phyloP scores from a whole-genome alignment of 2,888 invertebrate species.

The Drosophila gaucha region DNA sequence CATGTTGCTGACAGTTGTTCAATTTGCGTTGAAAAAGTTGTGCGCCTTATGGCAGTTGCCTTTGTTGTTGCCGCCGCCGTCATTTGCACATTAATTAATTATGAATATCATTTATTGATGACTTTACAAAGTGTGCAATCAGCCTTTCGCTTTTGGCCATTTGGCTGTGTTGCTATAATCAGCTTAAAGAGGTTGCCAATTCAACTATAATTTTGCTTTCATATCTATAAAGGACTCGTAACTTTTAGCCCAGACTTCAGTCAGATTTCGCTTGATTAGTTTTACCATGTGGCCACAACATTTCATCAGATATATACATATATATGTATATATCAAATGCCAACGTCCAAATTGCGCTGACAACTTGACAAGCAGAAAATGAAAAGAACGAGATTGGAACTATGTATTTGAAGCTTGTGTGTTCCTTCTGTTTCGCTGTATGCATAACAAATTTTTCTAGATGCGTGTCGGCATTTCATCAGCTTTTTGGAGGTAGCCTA shows the following conservation, averaged over 20 bases:
- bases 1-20: constrained; percentile 76
- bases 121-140: constrained; percentile 56
- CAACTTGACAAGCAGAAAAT: constrained; percentile 40
- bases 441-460: constrained; percentile 65
- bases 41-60: constrained; percentile 31
- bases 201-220: no score
- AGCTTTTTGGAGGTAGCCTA: constrained; percentile 43
- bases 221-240: no score
- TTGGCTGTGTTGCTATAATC: background rate
- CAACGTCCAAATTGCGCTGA: constrained; percentile 45
- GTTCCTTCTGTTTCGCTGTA: constrained; percentile 32
- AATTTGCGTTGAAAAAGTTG: constrained; percentile 51
- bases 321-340: constrained; percentile 23
- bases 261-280: constrained; percentile 10
- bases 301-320: constrained; percentile 9
- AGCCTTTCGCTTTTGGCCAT: constrained; percentile 5
- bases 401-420: constrained; percentile 27
- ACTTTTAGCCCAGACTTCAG: background rate
- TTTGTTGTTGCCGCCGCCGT: constrained; percentile 21
- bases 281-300: constrained; percentile 34
- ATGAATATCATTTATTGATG: constrained; percentile 66
- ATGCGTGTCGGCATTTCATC: constrained; percentile 61
- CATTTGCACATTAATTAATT: constrained; percentile 72
- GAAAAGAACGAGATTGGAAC: constrained; percentile 26
- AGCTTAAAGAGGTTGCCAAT: background rate